Evolutionary conservation across 2,113 vertebrate genomes (phyloP), one percentile per base, ranked within the genome.

Genomic region (Geococcyx californianus): DNA sequence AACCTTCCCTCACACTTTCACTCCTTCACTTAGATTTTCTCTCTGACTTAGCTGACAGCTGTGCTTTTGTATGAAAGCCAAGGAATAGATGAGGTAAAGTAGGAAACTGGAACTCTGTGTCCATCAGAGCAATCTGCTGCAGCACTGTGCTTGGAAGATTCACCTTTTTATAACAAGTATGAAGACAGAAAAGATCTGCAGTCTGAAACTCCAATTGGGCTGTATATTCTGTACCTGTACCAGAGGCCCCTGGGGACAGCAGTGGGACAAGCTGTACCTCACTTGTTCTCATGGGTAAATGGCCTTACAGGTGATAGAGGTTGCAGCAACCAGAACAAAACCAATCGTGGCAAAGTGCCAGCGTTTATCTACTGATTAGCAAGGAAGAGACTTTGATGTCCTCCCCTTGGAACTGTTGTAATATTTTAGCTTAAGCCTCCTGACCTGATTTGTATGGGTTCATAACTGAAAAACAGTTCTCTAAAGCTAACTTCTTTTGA

Each of bases 281-380:
- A n/a, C n/a, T n/a, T n/a, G n/a, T n/a, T n/a, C n/a, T n/a, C n/a
- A n/a, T n/a, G n/a, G n/a, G n/a, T n/a, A n/a, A n/a, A n/a, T n/a
- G n/a, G n/a, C n/a, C n/a, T n/a, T n/a, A n/a, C n/a, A n/a, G n/a
- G n/a, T n/a, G n/a, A n/a, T n/a, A n/a, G n/a, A n/a, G n/a, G n/a
- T n/a, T n/a, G n/a, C n/a, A n/a, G n/a, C n/a, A n/a, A n/a, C n/a
- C n/a, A n/a, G n/a, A n/a, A n/a, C n/a, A n/a, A n/a, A n/a, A n/a
- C n/a, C n/a, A n/a, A n/a, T n/a, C n/a, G n/a, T n/a, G n/a, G n/a
- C n/a, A n/a, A n/a, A n/a, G n/a, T n/a, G n/a, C n/a, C n/a, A n/a
- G n/a, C n/a, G n/a, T n/a, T n/a, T 88, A 73, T 85, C 84, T 90
- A 47, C 72, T 69, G 82, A 83, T 91, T 87, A 66, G n/a, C 69